Conservation (phyloP, 2,113 vertebrate species). For the Xiphophorus maculatus region DNA sequence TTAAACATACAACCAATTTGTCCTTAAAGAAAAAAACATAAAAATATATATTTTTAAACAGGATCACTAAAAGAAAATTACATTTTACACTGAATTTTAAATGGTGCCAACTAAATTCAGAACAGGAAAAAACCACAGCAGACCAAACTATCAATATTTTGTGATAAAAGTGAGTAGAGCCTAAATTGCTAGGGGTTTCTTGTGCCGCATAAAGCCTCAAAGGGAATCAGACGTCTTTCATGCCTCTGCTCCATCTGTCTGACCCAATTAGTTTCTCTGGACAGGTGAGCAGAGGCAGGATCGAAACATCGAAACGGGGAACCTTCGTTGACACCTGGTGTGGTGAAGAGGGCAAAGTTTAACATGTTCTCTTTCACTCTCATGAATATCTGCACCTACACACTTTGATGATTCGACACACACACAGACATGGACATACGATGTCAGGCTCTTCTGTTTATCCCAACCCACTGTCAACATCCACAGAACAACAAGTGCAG, state of each 20-base stretch:
- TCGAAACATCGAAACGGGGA: slow-evolving; percentile 25
- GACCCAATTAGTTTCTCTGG: slow-evolving; percentile 67
- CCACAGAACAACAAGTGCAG: slow-evolving; percentile 11
- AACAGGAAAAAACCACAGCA: background rate
- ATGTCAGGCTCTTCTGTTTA: background rate
- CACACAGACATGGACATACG: slow-evolving; percentile 15
- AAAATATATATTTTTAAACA: background rate
- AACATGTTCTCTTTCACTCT: slow-evolving; percentile 39
- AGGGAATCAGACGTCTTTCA: slow-evolving; percentile 48
- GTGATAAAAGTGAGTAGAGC: background rate
- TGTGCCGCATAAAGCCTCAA: slow-evolving; percentile 44
- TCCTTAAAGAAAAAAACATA: background rate
- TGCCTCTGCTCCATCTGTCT: slow-evolving; percentile 64
- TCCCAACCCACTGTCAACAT: slow-evolving; percentile 47
- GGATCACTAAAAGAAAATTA: background rate
- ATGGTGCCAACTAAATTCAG: background rate
- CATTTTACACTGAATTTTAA: slow-evolving; percentile 15
- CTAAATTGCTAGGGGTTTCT: slow-evolving; percentile 32
- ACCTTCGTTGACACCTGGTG: slow-evolving; percentile 44
- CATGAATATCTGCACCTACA: slow-evolving; percentile 18
- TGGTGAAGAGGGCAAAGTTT: slow-evolving; percentile 32
- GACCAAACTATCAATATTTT: slow-evolving; percentile 22
- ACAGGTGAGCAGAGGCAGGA: slow-evolving; percentile 55
- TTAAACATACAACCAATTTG: background rate
- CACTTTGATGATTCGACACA: background rate